Base-by-base conservation (phyloP, 2,888 invertebrate species). In the Caradrina clavipalpis region DNA sequence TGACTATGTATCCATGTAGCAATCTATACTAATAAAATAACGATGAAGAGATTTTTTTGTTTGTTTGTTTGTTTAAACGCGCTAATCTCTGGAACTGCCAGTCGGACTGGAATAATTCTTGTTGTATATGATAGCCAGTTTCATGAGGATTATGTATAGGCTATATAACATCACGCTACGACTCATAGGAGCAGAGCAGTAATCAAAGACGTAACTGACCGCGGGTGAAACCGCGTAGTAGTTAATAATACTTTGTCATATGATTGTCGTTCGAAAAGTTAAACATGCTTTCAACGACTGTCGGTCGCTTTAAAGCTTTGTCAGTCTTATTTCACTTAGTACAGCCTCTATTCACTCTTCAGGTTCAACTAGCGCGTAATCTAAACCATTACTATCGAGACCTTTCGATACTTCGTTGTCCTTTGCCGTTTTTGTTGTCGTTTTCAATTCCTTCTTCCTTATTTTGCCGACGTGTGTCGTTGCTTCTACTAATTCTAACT, bases 361-460 rank as follows among this genome's bases (percentile, higher is more conserved):
- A 1, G 78, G 54, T 59, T 91, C 93, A 39, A 92, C 85, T 49
- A 92, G 64, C 8, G 90, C 87, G 79, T 94, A 94, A 71, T 95
- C 95, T 21, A 95, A 68, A 2, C 90, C 93, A 58, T 95, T 95
- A 1, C 84, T 90, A 1, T 94, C 93, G 0, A 88, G 81, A 2
- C 91, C 92, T 77, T 95, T 95, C 0, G 92, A 88, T 19, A 95
- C 95, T 88, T 95, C 95, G 70, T 96, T 96, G 72, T 95, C 94
- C 68, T 94, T 94, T 2, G 90, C 78, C 3, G 89, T 89, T 80
- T 95, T 95, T 2, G 90, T 89, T 2, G 90, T 90, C 1, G 88
- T 89, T 66, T 95, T 96, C 22, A 96, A 80, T 26, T 95, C 96
- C 85, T 96, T 96, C 88, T 96, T 96, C 62, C 95, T 89, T n/a